Percentiles rank a stretch among this genome's conserved stretches.
phyloP scores from a whole-genome alignment of 2,113 vertebrate genomes.

The Hippocampus abdominalis region DNA sequence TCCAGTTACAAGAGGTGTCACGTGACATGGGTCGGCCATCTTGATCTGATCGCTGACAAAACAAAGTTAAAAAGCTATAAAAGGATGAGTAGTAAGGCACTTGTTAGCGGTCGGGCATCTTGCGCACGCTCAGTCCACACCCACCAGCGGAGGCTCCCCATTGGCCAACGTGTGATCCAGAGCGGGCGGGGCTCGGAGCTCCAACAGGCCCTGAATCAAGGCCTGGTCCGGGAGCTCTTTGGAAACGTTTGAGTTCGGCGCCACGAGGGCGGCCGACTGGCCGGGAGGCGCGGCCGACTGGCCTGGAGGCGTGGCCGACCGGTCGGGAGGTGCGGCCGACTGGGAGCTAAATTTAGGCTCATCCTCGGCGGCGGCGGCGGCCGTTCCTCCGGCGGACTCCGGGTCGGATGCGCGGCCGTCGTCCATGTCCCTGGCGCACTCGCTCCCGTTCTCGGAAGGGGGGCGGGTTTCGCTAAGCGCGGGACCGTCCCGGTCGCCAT shows the following conservation, averaged over 20 bases:
- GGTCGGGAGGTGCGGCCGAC: background rate
- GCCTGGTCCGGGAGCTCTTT: constrained; percentile 41
- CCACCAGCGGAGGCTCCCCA: constrained; percentile 76
- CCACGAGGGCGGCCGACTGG: constrained; percentile 32
- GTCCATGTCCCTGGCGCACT: constrained; percentile 37
- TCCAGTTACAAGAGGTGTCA: constrained; percentile 1
- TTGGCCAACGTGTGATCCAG: constrained; percentile 73
- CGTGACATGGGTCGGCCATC: background rate
- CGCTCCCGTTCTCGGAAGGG: background rate
- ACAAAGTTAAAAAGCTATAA: constrained; percentile 11
- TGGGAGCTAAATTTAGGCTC: background rate
- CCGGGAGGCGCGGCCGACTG: background rate
- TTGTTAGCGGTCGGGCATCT: constrained; percentile 41
- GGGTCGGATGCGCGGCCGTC: constrained; percentile 31
- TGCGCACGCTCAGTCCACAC: constrained; percentile 76
- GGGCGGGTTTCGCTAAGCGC: constrained; percentile 58
- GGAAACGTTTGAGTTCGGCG: constrained; percentile 10
- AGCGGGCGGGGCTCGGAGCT: constrained; percentile 71
- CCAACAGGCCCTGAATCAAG: constrained; percentile 76
- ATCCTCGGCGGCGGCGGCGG: background rate
- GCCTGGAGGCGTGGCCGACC: constrained; percentile 23
- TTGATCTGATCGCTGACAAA: background rate
- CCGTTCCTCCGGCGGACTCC: constrained; percentile 11
- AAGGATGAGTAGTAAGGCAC: constrained; percentile 84
- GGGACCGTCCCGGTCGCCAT: constrained; percentile 78